These are phyloP conservation scores for Branchellion lobata DNA, from an alignment of 2,888 invertebrate species.

Conservation along the genomic window DNA sequence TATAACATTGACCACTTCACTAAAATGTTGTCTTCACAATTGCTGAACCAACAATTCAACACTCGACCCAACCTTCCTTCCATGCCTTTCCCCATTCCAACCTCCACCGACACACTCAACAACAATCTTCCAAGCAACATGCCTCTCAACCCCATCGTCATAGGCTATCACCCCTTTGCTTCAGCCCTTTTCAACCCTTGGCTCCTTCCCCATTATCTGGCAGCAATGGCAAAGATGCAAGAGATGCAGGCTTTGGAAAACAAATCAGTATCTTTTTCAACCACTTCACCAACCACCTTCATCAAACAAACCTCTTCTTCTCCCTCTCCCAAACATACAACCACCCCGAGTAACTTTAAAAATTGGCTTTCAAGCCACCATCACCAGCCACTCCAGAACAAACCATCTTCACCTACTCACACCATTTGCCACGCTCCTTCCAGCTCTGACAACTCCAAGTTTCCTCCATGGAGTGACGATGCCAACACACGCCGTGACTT, in stretches of 20 bases:
- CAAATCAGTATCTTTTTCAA: neutral
- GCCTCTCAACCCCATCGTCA: slow-evolving; percentile 46
- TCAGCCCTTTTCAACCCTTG: slow-evolving; percentile 47
- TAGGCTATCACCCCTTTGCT: slow-evolving; percentile 48
- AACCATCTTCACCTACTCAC: slow-evolving; percentile 24
- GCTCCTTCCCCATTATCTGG: slow-evolving; percentile 43
- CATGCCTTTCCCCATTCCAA: slow-evolving; percentile 18
- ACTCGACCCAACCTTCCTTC: slow-evolving; percentile 32
- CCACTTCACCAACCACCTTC: neutral
- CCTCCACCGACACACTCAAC: slow-evolving; percentile 13
- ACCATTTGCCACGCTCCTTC: slow-evolving; percentile 31
- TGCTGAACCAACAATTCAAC: neutral
- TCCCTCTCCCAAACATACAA: neutral
- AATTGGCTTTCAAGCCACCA: neutral
- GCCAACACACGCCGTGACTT: neutral
- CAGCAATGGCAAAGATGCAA: slow-evolving; percentile 32
- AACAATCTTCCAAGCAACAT: slow-evolving; percentile 50
- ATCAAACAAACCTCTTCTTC: neutral
- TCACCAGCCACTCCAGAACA: neutral
- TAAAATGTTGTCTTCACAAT: slow-evolving; percentile 44
- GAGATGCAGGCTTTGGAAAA: slow-evolving; percentile 15
- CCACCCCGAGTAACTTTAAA: neutral
- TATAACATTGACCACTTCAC: slow-evolving; percentile 64
- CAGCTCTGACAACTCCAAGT: neutral
- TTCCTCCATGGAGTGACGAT: neutral